These are phyloP conservation scores for Climacteris rufus DNA, from an alignment of 2,113 vertebrate species.

Conservation along the genomic window DNA sequence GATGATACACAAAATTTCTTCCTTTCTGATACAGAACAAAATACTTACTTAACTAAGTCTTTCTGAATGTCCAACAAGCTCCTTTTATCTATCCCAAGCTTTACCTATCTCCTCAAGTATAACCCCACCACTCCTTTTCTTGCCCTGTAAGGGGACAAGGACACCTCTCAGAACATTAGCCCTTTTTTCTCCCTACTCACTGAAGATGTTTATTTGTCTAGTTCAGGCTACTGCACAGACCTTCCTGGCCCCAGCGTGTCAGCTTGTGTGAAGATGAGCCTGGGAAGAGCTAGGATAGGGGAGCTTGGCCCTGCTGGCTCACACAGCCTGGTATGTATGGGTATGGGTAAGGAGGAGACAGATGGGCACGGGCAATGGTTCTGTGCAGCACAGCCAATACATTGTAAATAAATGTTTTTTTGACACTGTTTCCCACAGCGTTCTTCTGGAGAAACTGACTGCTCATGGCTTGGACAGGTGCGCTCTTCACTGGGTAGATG, in stretches of 20 bases:
- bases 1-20: background rate
- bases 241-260: background rate
- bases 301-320: accelerated
- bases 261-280: background rate
- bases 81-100: background rate
- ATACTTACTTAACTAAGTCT: background rate
- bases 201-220: background rate
- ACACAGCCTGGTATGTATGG: background rate
- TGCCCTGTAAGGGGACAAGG: background rate
- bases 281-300: background rate
- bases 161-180: background rate
- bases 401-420: background rate
- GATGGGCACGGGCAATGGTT: background rate
- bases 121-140: background rate
- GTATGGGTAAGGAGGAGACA: background rate
- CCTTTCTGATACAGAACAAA: background rate
- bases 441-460: background rate
- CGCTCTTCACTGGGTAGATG: background rate
- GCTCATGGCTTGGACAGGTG: background rate
- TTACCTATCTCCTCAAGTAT: background rate
- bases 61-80: background rate
- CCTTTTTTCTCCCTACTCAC: background rate
- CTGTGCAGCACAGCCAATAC: background rate
- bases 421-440: background rate
- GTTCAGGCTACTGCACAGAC: background rate